These are phyloP conservation scores for Thalassaphorura encarpata DNA, from an alignment of 1,140 invertebrate species.

Conservation along the genomic window DNA sequence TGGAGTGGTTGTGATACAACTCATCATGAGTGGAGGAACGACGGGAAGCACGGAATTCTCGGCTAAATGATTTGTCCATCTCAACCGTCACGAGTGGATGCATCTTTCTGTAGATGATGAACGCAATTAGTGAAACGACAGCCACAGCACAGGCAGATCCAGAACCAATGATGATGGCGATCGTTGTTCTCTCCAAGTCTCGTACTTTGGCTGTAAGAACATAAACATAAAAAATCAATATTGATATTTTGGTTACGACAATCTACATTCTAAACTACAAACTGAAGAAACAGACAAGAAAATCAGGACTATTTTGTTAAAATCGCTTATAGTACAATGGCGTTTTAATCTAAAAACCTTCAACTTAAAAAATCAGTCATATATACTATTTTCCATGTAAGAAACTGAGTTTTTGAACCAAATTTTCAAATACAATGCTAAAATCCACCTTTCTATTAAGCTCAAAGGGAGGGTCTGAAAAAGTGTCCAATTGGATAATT, in stretches of 20 bases:
- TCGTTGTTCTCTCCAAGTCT: slow-evolving; percentile 32
- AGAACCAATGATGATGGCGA: slow-evolving; percentile 31
- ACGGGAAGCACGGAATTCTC: slow-evolving; percentile 24
- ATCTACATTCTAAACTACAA: not conserved
- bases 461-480: too few relatives aligned
- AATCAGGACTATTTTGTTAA: too few relatives aligned
- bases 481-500: too few relatives aligned
- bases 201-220: slow-evolving; percentile 28
- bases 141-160: slow-evolving; percentile 24
- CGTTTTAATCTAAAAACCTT: too few relatives aligned
- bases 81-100: slow-evolving; percentile 28
- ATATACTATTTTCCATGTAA: too few relatives aligned
- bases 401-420: too few relatives aligned
- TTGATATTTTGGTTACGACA: not conserved
- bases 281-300: too few relatives aligned
- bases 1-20: slow-evolving; percentile 28
- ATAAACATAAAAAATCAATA: not conserved
- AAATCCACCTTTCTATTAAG: too few relatives aligned
- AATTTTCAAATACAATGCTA: too few relatives aligned
- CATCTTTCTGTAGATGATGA: slow-evolving; percentile 27
- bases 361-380: too few relatives aligned
- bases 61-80: slow-evolving; percentile 30
- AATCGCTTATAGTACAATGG: too few relatives aligned
- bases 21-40: slow-evolving; percentile 31
- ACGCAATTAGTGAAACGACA: slow-evolving; percentile 28